phyloP scores from a whole-genome alignment of 2,888 invertebrate genomes.

The Dascillus cervinus region DNA sequence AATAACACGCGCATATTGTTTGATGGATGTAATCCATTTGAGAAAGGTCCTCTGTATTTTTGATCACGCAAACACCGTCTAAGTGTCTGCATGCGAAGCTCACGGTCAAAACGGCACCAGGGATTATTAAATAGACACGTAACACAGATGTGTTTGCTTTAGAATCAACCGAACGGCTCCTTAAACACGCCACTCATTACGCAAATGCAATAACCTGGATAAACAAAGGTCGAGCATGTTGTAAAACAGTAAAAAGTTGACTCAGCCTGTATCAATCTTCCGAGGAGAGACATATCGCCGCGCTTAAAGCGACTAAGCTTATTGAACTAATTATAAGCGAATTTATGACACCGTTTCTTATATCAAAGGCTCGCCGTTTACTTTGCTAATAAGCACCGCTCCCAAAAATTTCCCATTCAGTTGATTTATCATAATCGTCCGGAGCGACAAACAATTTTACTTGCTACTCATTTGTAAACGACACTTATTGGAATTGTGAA shows the following conservation, averaged over 20 bases:
- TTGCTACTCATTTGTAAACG: too few species aligned
- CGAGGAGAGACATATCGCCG: conserved; percentile 8
- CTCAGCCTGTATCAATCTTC: conserved; percentile 8
- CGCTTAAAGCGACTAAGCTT: too few species aligned
- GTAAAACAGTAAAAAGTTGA: conserved; percentile 1
- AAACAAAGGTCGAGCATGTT: conserved; percentile 15
- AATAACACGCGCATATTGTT: conserved; percentile 11
- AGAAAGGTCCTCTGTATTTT: conserved; percentile 5
- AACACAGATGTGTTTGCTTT: conserved; percentile 14
- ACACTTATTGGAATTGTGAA: too few species aligned
- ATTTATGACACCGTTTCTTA: too few species aligned
- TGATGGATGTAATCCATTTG: conserved; percentile 11
- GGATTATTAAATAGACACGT: conserved; percentile 16
- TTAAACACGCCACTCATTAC: conserved; percentile 14
- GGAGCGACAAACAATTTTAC: too few species aligned
- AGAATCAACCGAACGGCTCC: conserved; percentile 12
- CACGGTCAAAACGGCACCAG: conserved; percentile 20
- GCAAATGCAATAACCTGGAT: conserved; percentile 14
- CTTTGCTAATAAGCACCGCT: too few species aligned
- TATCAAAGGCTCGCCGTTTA: too few species aligned
- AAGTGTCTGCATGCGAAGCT: conserved; percentile 19
- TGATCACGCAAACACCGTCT: conserved; percentile 11
- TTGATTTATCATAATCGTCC: too few species aligned
- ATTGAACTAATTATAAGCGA: background rate
- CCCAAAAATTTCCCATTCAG: too few species aligned